Conservation (phyloP, 37 sponge, comb jelly and placozoan species). For the Haliclona indistincta region DNA sequence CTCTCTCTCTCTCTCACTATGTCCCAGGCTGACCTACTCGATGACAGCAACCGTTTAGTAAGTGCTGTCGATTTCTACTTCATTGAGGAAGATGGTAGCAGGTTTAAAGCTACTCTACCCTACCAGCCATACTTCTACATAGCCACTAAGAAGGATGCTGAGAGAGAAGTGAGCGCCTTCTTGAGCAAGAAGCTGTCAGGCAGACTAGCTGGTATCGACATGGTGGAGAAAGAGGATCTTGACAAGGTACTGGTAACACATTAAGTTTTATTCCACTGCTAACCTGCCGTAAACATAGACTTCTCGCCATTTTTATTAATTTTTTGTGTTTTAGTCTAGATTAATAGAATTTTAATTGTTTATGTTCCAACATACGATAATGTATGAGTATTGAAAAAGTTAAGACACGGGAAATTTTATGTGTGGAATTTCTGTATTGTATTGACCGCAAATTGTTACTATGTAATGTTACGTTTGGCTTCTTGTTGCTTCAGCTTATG, state of each 20-base stretch:
- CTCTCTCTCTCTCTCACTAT: slow-evolving; percentile 9
- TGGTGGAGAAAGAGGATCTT: slow-evolving; percentile 97
- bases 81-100: slow-evolving; percentile 93
- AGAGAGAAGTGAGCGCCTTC: slow-evolving; percentile 87
- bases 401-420: no score
- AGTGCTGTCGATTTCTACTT: slow-evolving; percentile 98
- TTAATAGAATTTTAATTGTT: no score
- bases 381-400: no score
- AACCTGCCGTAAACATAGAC: neutral
- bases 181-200: slow-evolving; percentile 79
- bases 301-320: no score
- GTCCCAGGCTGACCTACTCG: slow-evolving; percentile 61
- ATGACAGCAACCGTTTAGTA: slow-evolving; percentile 91
- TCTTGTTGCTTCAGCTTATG: no score
- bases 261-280: neutral
- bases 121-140: slow-evolving; percentile 97
- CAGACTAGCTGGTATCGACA: slow-evolving; percentile 80
- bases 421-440: no score
- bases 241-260: slow-evolving; percentile 78
- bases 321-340: no score
- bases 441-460: no score
- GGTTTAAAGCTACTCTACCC: slow-evolving; percentile 93
- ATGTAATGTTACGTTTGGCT: no score
- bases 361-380: no score
- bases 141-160: slow-evolving; percentile 79